phyloP scores from a whole-genome alignment of 1,140 invertebrate genomes.

The Drosophila mojavensis region DNA sequence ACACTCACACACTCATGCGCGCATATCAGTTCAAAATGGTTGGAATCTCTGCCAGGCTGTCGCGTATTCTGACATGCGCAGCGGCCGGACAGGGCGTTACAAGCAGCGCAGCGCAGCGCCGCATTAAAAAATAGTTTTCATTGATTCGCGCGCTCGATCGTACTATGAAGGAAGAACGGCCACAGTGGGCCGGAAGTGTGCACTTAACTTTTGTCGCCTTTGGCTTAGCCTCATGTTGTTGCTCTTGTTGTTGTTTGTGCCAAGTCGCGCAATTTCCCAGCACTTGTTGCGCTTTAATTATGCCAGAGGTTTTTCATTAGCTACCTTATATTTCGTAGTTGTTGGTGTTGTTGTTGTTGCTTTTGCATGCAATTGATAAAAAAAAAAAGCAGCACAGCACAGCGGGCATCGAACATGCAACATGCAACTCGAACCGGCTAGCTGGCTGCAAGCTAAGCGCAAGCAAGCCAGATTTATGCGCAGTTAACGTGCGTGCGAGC shows the following conservation, averaged over 20 bases:
- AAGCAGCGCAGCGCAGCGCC: constrained; percentile 27
- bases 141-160: constrained; percentile 34
- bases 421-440: constrained; percentile 41
- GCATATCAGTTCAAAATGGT: constrained; percentile 78
- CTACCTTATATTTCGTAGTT: constrained; percentile 11
- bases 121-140: constrained; percentile 63
- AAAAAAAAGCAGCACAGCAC: neutral
- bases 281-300: constrained; percentile 62
- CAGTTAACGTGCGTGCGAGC: constrained; percentile 28
- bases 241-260: constrained; percentile 9
- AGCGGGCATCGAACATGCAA: constrained; percentile 46
- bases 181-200: constrained; percentile 62
- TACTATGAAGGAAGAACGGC: constrained; percentile 46
- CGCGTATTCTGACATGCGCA: constrained; percentile 67
- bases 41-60: constrained; percentile 70
- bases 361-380: constrained; percentile 49
- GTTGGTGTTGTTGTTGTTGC: constrained; percentile 24
- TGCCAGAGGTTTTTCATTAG: constrained; percentile 32
- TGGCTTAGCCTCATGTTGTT: constrained; percentile 31
- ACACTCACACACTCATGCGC: constrained; percentile 14
- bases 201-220: constrained; percentile 74
- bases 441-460: neutral
- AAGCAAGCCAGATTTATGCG: constrained; percentile 18
- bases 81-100: constrained; percentile 53
- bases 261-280: constrained; percentile 66